phyloP scores from a whole-genome alignment of 2,888 invertebrate genomes.

The Tolmerus cingulatus region DNA sequence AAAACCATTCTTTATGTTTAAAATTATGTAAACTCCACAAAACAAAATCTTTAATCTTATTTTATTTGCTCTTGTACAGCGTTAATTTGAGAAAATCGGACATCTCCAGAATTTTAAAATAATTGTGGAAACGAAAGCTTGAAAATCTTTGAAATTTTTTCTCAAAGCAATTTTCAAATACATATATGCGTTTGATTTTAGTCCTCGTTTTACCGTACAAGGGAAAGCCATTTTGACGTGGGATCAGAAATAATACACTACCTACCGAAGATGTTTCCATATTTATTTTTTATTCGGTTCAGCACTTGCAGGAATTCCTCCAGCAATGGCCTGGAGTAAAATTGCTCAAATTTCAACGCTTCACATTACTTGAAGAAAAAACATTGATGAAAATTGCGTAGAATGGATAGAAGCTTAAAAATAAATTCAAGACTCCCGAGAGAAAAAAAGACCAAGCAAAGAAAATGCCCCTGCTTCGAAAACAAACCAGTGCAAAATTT shows the following conservation, averaged over 20 bases:
- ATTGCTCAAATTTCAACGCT: neutral
- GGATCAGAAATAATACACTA: neutral
- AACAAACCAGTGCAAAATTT: neutral
- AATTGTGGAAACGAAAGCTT: neutral
- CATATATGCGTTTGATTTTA: neutral
- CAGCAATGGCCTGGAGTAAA: neutral
- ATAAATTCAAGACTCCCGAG: neutral
- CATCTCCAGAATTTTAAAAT: neutral
- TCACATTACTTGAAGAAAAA: neutral
- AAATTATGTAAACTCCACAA: no score
- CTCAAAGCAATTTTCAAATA: neutral
- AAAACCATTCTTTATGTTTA: no score
- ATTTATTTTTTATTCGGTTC: no score
- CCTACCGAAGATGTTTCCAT: no score
- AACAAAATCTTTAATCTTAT: no score
- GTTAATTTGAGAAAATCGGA: no score
- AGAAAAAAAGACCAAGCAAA: neutral
- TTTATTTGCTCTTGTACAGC: no score
- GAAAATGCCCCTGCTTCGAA: neutral
- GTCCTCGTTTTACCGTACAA: neutral
- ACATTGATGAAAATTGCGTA: neutral
- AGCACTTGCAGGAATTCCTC: neutral
- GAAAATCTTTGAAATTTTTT: neutral
- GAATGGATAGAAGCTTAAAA: neutral
- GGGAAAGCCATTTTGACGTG: neutral